These are phyloP conservation scores for Ganaspis sp. DNA, from an alignment of 1,140 invertebrate genomes.

Conservation along the genomic window DNA sequence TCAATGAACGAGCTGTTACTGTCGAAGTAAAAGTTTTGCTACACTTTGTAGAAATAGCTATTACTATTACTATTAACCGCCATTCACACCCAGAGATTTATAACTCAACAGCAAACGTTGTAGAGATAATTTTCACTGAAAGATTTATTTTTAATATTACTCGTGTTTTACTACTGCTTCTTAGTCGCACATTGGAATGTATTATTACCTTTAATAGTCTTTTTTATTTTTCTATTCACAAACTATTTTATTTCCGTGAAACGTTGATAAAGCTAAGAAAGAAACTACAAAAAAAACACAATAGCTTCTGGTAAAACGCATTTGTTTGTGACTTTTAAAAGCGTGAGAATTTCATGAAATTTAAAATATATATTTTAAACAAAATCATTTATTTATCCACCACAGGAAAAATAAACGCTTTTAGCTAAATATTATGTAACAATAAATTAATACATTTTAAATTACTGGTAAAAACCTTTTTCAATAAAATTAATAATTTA, in stretches of 20 bases:
- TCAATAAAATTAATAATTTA: too few species aligned
- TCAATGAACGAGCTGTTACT: not conserved
- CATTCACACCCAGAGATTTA: not conserved
- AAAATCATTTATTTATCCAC: too few species aligned
- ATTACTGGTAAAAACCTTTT: too few species aligned
- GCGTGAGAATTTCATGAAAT: not conserved
- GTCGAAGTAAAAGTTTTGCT: not conserved
- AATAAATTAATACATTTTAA: too few species aligned
- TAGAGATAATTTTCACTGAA: not conserved
- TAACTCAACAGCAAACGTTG: not conserved
- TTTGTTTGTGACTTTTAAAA: not conserved
- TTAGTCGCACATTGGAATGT: not conserved
- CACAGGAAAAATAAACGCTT: not conserved
- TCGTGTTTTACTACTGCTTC: not conserved
- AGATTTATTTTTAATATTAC: constrained; percentile 10
- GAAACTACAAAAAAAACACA: not conserved
- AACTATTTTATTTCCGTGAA: not conserved
- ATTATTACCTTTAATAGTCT: not conserved
- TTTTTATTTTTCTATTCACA: not conserved
- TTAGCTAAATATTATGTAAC: too few species aligned
- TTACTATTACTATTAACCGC: not conserved
- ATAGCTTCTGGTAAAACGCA: constrained; percentile 9
- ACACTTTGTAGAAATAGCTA: not conserved
- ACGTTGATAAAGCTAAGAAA: not conserved
- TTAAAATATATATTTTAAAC: too few species aligned